A percentile compares a stretch with the other conserved stretches of the same genome.
Evolutionary conservation across 2,888 invertebrate genomes (phyloP).

Genomic region (Poecilobothrus nobilitatus): DNA sequence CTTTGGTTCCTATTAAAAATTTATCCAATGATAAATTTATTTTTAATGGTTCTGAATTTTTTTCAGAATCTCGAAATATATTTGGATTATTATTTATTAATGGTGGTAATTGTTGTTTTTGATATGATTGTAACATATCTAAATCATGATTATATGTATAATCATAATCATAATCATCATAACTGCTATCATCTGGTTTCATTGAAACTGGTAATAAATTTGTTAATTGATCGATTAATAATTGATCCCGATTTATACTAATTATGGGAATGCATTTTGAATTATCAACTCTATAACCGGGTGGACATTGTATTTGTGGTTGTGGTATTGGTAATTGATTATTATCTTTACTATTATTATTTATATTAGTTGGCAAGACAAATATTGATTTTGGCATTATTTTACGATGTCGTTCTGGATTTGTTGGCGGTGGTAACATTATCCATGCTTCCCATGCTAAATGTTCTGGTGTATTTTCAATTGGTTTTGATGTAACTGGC

Average conservation of each 20-base stretch:
- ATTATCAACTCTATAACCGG: slow-evolving; percentile 36
- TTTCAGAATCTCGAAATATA: slow-evolving; percentile 8
- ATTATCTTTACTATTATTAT: not conserved
- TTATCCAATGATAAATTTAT: slow-evolving; percentile 40
- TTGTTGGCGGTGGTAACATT: slow-evolving; percentile 35
- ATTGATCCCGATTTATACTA: slow-evolving; percentile 30
- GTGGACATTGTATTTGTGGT: slow-evolving; percentile 32
- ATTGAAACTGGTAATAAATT: slow-evolving; percentile 25
- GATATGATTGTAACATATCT: slow-evolving; percentile 1
- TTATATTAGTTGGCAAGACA: slow-evolving; percentile 32
- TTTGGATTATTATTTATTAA: not conserved
- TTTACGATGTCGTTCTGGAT: slow-evolving; percentile 38
- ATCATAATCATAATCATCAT: slow-evolving; percentile 33
- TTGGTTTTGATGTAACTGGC: slow-evolving; percentile 43
- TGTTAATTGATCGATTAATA: slow-evolving; percentile 27
- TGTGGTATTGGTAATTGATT: slow-evolving; percentile 4
- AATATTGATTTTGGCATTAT: slow-evolving; percentile 44
- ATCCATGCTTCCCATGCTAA: slow-evolving; percentile 43
- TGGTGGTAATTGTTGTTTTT: not conserved
- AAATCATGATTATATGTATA: slow-evolving; percentile 23
- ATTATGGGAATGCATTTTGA: slow-evolving; percentile 38
- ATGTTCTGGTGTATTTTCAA: slow-evolving; percentile 40
- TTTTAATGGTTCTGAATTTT: slow-evolving; percentile 38
- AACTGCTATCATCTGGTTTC: slow-evolving; percentile 15
- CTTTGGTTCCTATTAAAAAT: slow-evolving; percentile 29